Evolutionary conservation across 2,797 vertebrate genomes (phyloP).

Genomic region (Kryptolebias ocellatus): DNA sequence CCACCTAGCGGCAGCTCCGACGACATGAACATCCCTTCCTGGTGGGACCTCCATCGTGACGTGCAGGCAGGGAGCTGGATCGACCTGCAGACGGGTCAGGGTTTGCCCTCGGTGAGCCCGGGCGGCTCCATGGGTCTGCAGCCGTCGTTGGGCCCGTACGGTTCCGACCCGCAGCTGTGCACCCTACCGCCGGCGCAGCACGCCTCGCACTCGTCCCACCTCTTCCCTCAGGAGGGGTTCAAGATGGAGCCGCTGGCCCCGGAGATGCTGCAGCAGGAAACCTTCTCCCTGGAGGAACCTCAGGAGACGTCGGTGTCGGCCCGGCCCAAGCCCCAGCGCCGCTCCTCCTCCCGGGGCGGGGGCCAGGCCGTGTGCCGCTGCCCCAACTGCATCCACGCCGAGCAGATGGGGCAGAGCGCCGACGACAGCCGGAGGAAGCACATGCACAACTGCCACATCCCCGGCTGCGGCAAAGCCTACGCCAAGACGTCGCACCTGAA

Average conservation of each 20-base stretch:
- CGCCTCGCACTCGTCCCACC: constrained; percentile 80
- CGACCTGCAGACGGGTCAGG: constrained; percentile 85
- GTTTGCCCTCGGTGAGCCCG: constrained; percentile 77
- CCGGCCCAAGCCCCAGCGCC: constrained; percentile 86
- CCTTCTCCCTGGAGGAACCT: constrained; percentile 81
- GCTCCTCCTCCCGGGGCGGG: constrained; percentile 86
- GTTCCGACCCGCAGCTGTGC: constrained; percentile 89
- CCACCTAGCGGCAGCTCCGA: constrained; percentile 84
- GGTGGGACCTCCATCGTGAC: constrained; percentile 93
- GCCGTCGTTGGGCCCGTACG: constrained; percentile 84
- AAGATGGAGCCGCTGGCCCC: constrained; percentile 88
- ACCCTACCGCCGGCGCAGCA: constrained; percentile 82
- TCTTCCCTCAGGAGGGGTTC: constrained; percentile 84
- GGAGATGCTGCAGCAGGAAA: constrained; percentile 83
- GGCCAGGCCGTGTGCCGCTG: constrained; percentile 91
- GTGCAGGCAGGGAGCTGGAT: constrained; percentile 88
- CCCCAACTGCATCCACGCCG: constrained; percentile 93
- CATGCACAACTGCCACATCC: constrained; percentile 97
- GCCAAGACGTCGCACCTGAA: constrained; percentile 97
- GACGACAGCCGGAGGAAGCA: constrained; percentile 88
- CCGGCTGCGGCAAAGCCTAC: constrained; percentile 94
- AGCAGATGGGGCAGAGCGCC: constrained; percentile 86
- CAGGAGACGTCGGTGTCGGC: constrained; percentile 79
- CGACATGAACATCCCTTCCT: constrained; percentile 87
- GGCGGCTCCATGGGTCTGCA: constrained; percentile 86